Percentiles rank a stretch among this genome's conserved stretches.
phyloP scores from a whole-genome alignment of 2,888 invertebrate species.

The Antitype chi region DNA sequence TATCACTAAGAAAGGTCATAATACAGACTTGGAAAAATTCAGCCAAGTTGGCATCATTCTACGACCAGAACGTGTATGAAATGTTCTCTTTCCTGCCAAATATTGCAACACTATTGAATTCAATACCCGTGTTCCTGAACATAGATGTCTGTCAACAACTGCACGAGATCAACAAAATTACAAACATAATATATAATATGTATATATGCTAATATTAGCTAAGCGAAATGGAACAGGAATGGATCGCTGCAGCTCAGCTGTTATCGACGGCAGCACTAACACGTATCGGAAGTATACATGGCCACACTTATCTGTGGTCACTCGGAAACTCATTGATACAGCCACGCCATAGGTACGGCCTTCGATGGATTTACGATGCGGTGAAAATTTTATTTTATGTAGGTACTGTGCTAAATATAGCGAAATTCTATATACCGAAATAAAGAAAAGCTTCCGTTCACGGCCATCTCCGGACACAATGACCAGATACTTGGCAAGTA shows the following conservation, averaged over 20 bases:
- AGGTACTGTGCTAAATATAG: conserved; percentile 2
- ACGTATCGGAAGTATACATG: conserved; percentile 55
- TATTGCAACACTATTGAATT: conserved; percentile 11
- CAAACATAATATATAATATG: background rate
- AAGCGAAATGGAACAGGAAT: background rate
- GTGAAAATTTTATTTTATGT: background rate
- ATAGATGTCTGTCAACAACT: conserved; percentile 11
- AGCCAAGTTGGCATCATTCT: background rate
- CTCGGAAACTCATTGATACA: conserved; percentile 51
- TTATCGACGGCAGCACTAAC: conserved; percentile 35
- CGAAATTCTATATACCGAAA: background rate
- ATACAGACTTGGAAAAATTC: background rate
- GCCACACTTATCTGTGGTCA: conserved; percentile 47
- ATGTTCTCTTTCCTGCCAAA: background rate
- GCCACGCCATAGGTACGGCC: background rate
- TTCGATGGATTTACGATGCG: conserved; percentile 21
- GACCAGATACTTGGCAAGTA: conserved; percentile 32
- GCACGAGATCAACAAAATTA: background rate
- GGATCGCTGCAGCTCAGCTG: conserved; percentile 22
- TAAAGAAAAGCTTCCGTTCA: conserved; percentile 15
- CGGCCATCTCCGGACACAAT: conserved; percentile 23
- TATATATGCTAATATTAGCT: conserved; percentile 2
- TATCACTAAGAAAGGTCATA: background rate
- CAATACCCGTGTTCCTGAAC: background rate
- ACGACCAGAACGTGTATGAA: background rate